Base-by-base conservation (phyloP, 2,888 invertebrate genomes). In the Polylopha cassiicola region DNA sequence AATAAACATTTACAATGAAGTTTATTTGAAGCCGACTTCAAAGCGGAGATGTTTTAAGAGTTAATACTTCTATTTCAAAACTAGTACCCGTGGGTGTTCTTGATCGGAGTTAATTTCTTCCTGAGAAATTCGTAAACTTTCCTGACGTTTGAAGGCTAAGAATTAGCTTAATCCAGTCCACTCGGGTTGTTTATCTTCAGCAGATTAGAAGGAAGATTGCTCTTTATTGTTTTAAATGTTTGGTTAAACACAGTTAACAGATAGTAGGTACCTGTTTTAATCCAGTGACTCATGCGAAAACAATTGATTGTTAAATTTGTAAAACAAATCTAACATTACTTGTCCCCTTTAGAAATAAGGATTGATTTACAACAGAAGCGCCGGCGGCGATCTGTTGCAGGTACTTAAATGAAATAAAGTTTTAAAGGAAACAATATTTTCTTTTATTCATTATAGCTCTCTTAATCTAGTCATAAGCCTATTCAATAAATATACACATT, bases 401-500 rank as follows among this genome's bases (percentile, higher is more conserved):
- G 32, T 37, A 37, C 49, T 44, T 37, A 61, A 66, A 62, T 64
- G 53, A 75, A 73, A 73, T 57, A 59, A 55, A 61, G 50, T 51
- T 53, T 61, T 65, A 51, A 56, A 44, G 58, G 66, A 65, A 68
- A 72, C 72, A 73, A 72, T 72, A 71, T 48, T 67, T 69, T 66
- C 65, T 64, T 73, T 77, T 68, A 60, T 65, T 61, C n/a, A 54
- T 67, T 61, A 75, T 75, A 74, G 62, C 65, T 65, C 65, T 70
- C 65, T 66, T 66, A 66, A 55, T 64, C 61, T 75, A 73, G 67
- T 53, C 55, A 61, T 76, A 71, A 55, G 41, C 43, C 64, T 73
- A 71, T 51, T 71, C 59, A 82, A 81, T 81, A 82, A 81, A 81
- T 82, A 80, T 78, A 70, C 65, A 73, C 74, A 76, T 79, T 76